Conservation (phyloP, 2,113 vertebrate genomes). For the Malurus melanocephalus region DNA sequence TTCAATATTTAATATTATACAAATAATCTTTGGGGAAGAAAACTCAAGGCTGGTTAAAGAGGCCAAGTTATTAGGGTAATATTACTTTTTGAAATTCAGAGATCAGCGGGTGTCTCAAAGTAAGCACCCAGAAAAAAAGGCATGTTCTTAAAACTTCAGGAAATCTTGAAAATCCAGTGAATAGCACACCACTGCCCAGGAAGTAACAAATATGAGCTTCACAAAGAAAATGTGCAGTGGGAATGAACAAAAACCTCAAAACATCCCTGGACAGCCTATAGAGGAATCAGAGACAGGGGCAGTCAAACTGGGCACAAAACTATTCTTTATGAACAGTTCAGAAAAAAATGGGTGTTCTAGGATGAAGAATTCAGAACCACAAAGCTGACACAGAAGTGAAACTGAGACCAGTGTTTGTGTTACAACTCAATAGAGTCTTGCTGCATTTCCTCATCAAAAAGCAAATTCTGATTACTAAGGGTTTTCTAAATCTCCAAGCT, state of each 20-base stretch:
- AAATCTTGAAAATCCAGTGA: neutral
- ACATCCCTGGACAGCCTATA: neutral
- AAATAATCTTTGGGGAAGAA: neutral
- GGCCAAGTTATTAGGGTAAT: neutral
- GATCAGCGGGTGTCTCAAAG: neutral
- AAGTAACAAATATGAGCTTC: neutral
- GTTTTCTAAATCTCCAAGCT: neutral
- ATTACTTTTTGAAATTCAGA: neutral
- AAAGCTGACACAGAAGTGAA: neutral
- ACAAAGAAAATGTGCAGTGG: neutral
- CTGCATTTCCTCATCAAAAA: neutral
- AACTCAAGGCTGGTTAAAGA: neutral
- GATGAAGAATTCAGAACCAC: neutral
- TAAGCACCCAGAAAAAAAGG: neutral
- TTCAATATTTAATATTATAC: neutral
- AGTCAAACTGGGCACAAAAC: neutral
- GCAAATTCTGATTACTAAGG: neutral
- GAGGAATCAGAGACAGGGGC: neutral
- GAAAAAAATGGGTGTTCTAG: neutral
- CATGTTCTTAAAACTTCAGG: neutral
- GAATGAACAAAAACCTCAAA: neutral
- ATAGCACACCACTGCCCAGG: neutral
- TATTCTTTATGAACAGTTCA: neutral
- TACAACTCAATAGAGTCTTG: neutral
- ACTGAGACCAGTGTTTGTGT: neutral